Percentiles rank a stretch among this genome's conserved stretches.
Conservation (phyloP, 2,113 vertebrate species). For the Lophura nycthemera region DNA sequence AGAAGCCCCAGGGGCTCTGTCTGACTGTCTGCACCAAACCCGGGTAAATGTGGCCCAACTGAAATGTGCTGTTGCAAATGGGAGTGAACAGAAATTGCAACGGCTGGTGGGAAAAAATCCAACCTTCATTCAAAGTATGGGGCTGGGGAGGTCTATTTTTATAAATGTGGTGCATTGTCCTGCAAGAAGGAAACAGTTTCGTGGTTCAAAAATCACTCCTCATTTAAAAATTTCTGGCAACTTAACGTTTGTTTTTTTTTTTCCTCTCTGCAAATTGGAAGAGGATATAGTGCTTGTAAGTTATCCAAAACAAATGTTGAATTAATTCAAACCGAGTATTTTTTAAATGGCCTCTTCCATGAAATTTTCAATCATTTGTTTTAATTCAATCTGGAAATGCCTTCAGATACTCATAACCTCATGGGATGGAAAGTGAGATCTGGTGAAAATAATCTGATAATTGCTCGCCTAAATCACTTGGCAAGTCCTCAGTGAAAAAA, state of each 20-base stretch:
- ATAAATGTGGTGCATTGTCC: neutral
- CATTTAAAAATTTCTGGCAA: neutral
- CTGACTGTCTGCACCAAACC: neutral
- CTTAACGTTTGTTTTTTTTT: neutral
- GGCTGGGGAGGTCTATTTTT: neutral
- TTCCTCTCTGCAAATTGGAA: neutral
- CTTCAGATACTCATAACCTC: neutral
- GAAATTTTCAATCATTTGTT: neutral
- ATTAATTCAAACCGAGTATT: neutral
- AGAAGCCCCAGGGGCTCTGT: neutral
- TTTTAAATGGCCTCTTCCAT: neutral
- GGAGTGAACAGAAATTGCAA: neutral
- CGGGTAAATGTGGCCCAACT: neutral
- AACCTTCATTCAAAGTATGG: neutral
- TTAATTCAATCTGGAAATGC: neutral
- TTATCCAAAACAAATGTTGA: neutral
- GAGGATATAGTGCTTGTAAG: neutral
- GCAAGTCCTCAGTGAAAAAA: neutral
- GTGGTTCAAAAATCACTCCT: neutral
- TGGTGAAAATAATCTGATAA: slow-evolving; percentile 31
- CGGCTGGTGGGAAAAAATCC: neutral
- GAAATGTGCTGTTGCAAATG: neutral
- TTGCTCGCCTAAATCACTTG: neutral
- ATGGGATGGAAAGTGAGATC: neutral
- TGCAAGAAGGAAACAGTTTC: neutral